A percentile compares a stretch with the other conserved stretches of the same genome.
phyloP scores from a whole-genome alignment of 35 echinoderm and acorn worm genomes.

The Anneissia japonica region DNA sequence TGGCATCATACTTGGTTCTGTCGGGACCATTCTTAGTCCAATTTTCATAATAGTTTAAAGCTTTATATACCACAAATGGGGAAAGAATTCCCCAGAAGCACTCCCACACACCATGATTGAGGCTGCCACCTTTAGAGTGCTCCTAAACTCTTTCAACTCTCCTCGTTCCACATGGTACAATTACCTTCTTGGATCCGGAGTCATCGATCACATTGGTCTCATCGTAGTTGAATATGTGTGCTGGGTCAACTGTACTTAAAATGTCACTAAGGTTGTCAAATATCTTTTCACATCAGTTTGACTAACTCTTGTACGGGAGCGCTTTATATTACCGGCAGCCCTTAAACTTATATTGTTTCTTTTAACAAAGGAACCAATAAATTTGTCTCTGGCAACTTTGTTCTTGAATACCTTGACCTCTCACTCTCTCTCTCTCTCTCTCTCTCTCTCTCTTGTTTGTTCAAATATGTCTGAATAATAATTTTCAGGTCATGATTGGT shows the following conservation, averaged over 20 bases:
- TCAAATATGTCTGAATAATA: conserved; percentile 6
- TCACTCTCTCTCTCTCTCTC: too few species aligned
- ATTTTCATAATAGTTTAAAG: conserved; percentile 17
- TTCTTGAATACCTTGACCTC: too few species aligned
- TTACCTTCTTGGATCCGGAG: not conserved
- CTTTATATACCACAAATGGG: conserved; percentile 31
- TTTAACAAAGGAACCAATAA: not conserved
- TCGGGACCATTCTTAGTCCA: conserved; percentile 20
- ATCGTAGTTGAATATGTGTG: conserved; percentile 10
- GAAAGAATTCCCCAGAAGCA: conserved; percentile 9
- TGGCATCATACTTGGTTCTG: conserved; percentile 18
- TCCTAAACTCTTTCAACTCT: conserved; percentile 11
- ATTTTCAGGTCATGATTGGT: not conserved
- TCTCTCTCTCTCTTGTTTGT: not conserved
- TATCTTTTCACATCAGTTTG: not conserved
- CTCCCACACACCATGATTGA: conserved; percentile 29
- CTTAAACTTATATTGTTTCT: conserved; percentile 13
- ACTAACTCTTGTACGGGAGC: not conserved
- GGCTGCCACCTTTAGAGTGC: conserved; percentile 15
- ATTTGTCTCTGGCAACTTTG: conserved; percentile 10
- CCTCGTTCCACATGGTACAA: conserved; percentile 5
- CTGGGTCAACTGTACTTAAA: not conserved
- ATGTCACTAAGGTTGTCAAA: not conserved
- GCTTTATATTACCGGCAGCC: conserved; percentile 5
- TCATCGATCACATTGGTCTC: conserved; percentile 20